Base-by-base conservation (phyloP, 2,113 vertebrate species). In the Aegypius monachus region DNA sequence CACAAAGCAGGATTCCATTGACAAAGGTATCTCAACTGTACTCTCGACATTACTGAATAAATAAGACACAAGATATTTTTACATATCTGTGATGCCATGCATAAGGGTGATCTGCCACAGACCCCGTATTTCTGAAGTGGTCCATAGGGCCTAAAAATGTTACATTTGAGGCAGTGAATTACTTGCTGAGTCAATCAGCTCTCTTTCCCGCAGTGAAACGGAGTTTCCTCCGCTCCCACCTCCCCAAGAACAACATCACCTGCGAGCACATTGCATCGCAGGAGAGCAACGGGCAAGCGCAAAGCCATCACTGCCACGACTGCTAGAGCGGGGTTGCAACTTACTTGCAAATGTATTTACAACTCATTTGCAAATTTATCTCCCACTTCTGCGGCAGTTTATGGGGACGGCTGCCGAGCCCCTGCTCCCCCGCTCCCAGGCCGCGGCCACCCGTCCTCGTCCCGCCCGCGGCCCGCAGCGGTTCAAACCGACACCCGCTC, bases 261-360 rank as follows among this genome's bases (percentile, higher is more conserved):
- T 0, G 1, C 5, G 1, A 17, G 62, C 38, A 9, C 19, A 6
- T 1, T 2, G 56, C 40, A 3, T 2, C 1, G 36, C 62, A 3
- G n/a, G 22, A 18, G 29, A 52, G 34, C 59, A 7, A 8, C 8
- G 40, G n/a, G 12, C 0, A 7, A 31, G n/a, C 0, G 58, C n/a
- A 3, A 8, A 55, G 27, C 63, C 68, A 6, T 2, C 43, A 0
- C 79, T 45, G 9, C 42, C 42, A 2, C 34, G 7, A 5, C 11
- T 0, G 45, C 68, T 8, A 10, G 4, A 20, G 17, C 18, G 25
- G 11, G 36, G 25, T 6, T 14, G n/a, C 79, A 71, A 65, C 50
- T 84, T 2, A 29, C 4, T 5, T 16, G 25, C 3, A 9, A 8
- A 55, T 32, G 14, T 52, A 52, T 27, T 16, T 26, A 27, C 78